Evolutionary conservation across 1,140 invertebrate genomes (phyloP), one percentile per base, ranked within the genome.

Genomic region (Palaemon carinicauda): DNA sequence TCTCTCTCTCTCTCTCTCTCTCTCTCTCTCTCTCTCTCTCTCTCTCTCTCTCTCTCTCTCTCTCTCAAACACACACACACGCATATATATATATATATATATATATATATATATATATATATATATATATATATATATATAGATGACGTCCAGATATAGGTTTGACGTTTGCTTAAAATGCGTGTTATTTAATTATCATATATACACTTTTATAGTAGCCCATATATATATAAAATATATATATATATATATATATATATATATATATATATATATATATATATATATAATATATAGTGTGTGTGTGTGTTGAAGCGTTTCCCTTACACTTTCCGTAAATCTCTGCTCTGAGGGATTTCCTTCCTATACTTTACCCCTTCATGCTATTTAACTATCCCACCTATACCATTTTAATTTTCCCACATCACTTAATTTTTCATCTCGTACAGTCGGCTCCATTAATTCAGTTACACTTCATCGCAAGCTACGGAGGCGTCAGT

Each of bases 81-180:
- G 27, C 69, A 73, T 21, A 17, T 17, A 73, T 27, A 31, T 73
- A 73, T 73, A 73, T 73, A 73, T 73, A 73, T 73, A 73, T 73
- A 73, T 73, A 73, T 73, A 73, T 24, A 29, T 21, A 24, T 24
- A 73, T 24, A 29, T 21, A 73, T 73, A 73, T 24, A 29, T 73
- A 73, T 73, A 24, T 73, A 73, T 21, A 24, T 73, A 21, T 73
- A 24, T 21, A 73, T 73, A 21, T 50, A 1, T 27, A 1, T 17
- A 12, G 3, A 24, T 27, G n/a, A 73, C 12, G 14, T 74, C 0
- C n/a, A 19, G 1, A 14, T n/a, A n/a, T n/a, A n/a, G n/a, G n/a
- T n/a, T n/a, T n/a, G n/a, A n/a, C n/a, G n/a, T n/a, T n/a, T n/a
- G n/a, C n/a, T n/a, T n/a, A n/a, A n/a, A n/a, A n/a, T n/a, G n/a